Evolutionary conservation across 2,113 vertebrate species (phyloP), one percentile per base, ranked within the genome.

Genomic region (Todiramphus saurophagus): DNA sequence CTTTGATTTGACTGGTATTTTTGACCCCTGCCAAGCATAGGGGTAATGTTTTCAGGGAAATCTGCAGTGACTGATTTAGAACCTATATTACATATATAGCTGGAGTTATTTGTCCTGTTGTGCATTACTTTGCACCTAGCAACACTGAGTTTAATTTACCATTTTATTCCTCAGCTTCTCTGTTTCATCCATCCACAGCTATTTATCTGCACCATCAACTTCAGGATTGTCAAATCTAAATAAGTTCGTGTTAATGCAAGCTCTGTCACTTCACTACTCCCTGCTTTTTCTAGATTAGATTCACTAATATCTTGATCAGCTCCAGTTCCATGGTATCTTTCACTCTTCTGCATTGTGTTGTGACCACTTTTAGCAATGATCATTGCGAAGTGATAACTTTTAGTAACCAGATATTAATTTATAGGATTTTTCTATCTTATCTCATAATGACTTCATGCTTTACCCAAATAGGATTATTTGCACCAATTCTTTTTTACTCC

Each of bases 121-220:
- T 68, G 59, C 41, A 39, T 74, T 83, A 86, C 83, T 92, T 92
- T 90, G 64, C 43, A 81, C 37, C 41, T 74, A 89, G 17, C 19
- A 83, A 70, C 56, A 51, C 64, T 62, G 60, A 89, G 74, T 89
- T 95, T 93, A 63, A 86, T 88, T 93, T 86, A 33, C 30, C 3
- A 1, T 89, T 94, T 94, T 74, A 89, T 89, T 93, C 74, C 39
- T 74, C 63, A 83, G 21, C 37, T n/a, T 89, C 55, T 93, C 18
- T 2, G 2, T 92, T 93, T 87, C 76, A 90, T 55, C 55, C 64
- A 83, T 63, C 68, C 4, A 1, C 60, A 78, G 35, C 17, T 90
- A 78, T 92, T 92, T 89, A 77, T 67, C 80, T 94, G 23, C n/a
- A 43, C n/a, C 35, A 87, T 92, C 89, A 92, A 35, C 11, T 86